Evolutionary conservation across 2,888 invertebrate species (phyloP), one percentile per base, ranked within the genome.

Genomic region (Agriopis marginaria): DNA sequence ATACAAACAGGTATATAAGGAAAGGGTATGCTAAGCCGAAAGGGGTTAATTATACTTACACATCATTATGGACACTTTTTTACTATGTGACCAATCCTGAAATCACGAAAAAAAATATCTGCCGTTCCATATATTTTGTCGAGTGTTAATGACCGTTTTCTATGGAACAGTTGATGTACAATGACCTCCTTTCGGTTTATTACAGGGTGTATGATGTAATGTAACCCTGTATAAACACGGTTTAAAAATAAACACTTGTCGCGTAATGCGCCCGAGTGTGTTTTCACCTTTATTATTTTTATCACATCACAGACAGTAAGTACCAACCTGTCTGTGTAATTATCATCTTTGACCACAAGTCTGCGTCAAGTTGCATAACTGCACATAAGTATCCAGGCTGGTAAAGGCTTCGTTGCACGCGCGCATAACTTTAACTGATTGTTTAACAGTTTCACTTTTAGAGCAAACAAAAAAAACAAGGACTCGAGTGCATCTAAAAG

Each of bases 401-500:
- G 12, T 55, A 64, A 61, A 61, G 51, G 56, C 55, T 64, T 50
- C 50, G 74, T 64, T 51, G n/a, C 66, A 54, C 59, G 71, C 23
- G 66, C 60, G 77, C 77, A 76, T 78, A 79, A 81, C 77, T 71
- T 75, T 77, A 49, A 68, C 65, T 73, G 74, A 76, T 74, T 76
- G 76, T 79, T 79, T 78, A 78, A 77, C 58, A 70, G 76, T 86
- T 87, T 86, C 86, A 82, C 85, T 86, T 82, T 84, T 80, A 75
- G 72, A 72, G 69, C 75, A 74, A 78, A 82, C 79, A 75, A 70
- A 63, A 70, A 63, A 81, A 77, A 78, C 76, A 79, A 78, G 72
- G 71, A 72, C 66, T 66, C 73, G 53, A 77, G 77, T 75, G 77
- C 77, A 78, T 82, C 76, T 23, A 71, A 77, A 72, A 58, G 64